Conservation (phyloP, 2,113 vertebrate species). For the Gallinago undulata region DNA sequence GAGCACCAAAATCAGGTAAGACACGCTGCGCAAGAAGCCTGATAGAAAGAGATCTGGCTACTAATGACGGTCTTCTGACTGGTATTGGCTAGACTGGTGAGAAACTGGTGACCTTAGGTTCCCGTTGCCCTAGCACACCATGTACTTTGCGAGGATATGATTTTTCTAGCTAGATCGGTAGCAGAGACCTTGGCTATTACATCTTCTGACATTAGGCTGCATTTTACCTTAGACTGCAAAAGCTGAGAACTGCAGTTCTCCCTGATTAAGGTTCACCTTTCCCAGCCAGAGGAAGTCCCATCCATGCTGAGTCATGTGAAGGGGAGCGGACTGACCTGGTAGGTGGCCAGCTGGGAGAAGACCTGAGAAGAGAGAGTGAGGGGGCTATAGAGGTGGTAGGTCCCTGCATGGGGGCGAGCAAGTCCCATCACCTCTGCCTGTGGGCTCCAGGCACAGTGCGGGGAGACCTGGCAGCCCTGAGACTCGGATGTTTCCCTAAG, state of each 20-base stretch:
- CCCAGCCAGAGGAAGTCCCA: neutral
- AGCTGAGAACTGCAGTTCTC: neutral
- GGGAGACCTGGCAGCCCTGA: neutral
- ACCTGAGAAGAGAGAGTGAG: neutral
- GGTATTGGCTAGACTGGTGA: neutral
- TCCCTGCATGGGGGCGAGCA: neutral
- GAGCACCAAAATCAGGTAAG: neutral
- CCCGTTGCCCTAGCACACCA: fast-evolving
- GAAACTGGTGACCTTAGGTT: neutral
- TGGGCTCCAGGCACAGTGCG: neutral
- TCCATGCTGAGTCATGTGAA: neutral
- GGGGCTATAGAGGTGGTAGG: neutral
- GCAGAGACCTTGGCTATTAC: neutral
- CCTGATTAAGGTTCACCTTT: neutral
- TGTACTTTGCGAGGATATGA: neutral
- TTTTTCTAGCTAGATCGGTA: neutral
- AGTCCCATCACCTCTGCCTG: neutral
- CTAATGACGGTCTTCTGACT: neutral
- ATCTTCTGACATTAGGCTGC: neutral
- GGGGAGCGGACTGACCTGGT: neutral
- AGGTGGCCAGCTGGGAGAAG: neutral
- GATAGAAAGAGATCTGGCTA: neutral
- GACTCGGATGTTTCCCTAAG: neutral
- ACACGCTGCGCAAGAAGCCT: neutral
- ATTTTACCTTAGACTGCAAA: constrained; percentile 21